A percentile compares a stretch with the other conserved stretches of the same genome.
phyloP scores from a whole-genome alignment of 2,888 invertebrate species.

The Rhyacophila evoluta region DNA sequence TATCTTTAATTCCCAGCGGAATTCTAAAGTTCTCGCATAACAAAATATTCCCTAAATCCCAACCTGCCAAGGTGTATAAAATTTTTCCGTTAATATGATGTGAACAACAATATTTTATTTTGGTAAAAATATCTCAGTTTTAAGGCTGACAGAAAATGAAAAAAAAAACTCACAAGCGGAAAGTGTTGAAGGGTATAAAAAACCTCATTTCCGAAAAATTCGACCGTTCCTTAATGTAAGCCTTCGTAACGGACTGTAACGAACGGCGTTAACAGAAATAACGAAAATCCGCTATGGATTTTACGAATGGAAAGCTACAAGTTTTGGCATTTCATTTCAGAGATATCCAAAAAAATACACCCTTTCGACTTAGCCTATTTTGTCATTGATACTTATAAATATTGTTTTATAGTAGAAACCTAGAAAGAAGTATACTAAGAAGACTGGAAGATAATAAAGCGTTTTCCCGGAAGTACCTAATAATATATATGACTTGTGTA shows the following conservation, averaged over 20 bases:
- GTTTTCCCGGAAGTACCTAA: too few species aligned
- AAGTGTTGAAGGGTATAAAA: conserved; percentile 24
- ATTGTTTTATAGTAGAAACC: too few species aligned
- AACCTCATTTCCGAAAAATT: conserved; percentile 20
- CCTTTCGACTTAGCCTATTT: too few species aligned
- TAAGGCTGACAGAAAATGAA: not conserved
- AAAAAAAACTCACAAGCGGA: conserved; percentile 2
- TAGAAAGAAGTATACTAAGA: too few species aligned
- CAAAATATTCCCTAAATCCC: not conserved
- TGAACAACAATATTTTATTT: not conserved
- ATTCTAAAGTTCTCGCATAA: not conserved
- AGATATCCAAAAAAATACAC: too few species aligned
- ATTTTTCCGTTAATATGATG: not conserved
- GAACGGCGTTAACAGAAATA: conserved; percentile 22
- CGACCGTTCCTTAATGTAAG: conserved; percentile 10
- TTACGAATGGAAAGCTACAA: not conserved
- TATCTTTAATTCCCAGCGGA: not conserved
- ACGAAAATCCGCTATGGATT: not conserved
- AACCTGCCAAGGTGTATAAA: not conserved
- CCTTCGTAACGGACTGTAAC: conserved; percentile 14
- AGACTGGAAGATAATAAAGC: too few species aligned
- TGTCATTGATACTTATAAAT: too few species aligned
- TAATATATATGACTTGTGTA: too few species aligned
- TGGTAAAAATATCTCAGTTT: not conserved
- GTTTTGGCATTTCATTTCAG: not conserved